These are phyloP conservation scores for Drosophila sturtevanti DNA, from an alignment of 1,140 invertebrate genomes.

Conservation along the genomic window DNA sequence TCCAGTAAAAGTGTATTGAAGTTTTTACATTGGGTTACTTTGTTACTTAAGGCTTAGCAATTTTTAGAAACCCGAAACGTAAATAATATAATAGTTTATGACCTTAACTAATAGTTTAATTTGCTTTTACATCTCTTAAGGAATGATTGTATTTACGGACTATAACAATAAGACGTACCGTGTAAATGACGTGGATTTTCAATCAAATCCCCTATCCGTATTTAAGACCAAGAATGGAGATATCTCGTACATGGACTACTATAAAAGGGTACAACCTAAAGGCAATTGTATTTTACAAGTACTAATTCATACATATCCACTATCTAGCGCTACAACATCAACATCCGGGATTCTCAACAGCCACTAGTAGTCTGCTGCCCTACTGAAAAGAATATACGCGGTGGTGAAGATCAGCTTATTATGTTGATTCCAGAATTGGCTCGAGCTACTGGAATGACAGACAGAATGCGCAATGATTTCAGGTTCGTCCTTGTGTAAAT, in stretches of 20 bases:
- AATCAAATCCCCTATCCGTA: constrained; percentile 84
- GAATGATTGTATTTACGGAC: constrained; percentile 89
- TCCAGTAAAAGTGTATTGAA: too few relatives aligned
- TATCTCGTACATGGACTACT: constrained; percentile 91
- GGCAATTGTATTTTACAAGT: not conserved
- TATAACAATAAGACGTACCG: constrained; percentile 96
- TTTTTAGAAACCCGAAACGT: too few relatives aligned
- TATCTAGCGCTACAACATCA: constrained; percentile 85
- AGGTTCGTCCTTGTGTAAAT: constrained; percentile 31
- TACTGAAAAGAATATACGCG: constrained; percentile 86
- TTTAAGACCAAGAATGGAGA: constrained; percentile 85
- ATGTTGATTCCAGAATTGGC: constrained; percentile 90
- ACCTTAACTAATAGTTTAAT: too few relatives aligned
- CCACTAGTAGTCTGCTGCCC: constrained; percentile 87
- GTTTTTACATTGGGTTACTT: too few relatives aligned
- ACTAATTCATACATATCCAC: not conserved
- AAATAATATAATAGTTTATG: too few relatives aligned
- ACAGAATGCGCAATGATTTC: constrained; percentile 85
- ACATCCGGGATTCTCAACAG: constrained; percentile 84
- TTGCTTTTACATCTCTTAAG: constrained; percentile 27
- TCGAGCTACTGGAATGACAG: constrained; percentile 87
- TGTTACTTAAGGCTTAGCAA: too few relatives aligned
- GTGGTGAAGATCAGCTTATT: constrained; percentile 84
- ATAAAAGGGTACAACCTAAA: constrained; percentile 83
- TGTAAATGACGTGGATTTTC: constrained; percentile 92